A percentile compares a stretch with the other conserved stretches of the same genome.
phyloP scores from a whole-genome alignment of 1,140 invertebrate species.

The Hyposmocoma kahamanoa region DNA sequence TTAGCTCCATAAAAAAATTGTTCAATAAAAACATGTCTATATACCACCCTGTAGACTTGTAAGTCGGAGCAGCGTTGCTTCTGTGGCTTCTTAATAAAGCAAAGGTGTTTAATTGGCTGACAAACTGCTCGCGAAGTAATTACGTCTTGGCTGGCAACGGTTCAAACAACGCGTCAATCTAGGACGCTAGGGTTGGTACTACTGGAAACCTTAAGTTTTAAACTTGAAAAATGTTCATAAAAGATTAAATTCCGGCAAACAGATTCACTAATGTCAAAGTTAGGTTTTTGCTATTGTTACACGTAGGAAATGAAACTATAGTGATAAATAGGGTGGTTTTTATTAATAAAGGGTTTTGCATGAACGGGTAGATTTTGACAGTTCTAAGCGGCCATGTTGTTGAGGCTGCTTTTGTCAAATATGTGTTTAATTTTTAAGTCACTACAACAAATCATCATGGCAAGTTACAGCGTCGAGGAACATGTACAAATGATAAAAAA shows the following conservation, averaged over 20 bases:
- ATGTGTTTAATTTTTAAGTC: no score
- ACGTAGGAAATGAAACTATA: background rate
- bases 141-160: slow-evolving; percentile 52
- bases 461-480: no score
- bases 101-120: slow-evolving; percentile 70
- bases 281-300: background rate
- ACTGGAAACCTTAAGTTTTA: background rate
- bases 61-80: no score
- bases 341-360: background rate
- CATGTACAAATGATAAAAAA: no score
- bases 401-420: no score
- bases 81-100: slow-evolving; percentile 66
- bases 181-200: slow-evolving; percentile 24
- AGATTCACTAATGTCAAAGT: background rate
- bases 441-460: no score
- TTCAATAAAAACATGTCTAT: no score
- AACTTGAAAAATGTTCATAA: slow-evolving; percentile 4
- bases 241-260: background rate
- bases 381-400: no score
- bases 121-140: slow-evolving; percentile 69
- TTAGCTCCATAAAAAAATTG: no score
- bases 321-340: background rate
- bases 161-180: slow-evolving; percentile 62
- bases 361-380: background rate
- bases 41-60: no score